A percentile compares a stretch with the other conserved stretches of the same genome.
These are phyloP conservation scores for Anomalospiza imberbis DNA, from an alignment of 2,797 vertebrate species.

Conservation along the genomic window DNA sequence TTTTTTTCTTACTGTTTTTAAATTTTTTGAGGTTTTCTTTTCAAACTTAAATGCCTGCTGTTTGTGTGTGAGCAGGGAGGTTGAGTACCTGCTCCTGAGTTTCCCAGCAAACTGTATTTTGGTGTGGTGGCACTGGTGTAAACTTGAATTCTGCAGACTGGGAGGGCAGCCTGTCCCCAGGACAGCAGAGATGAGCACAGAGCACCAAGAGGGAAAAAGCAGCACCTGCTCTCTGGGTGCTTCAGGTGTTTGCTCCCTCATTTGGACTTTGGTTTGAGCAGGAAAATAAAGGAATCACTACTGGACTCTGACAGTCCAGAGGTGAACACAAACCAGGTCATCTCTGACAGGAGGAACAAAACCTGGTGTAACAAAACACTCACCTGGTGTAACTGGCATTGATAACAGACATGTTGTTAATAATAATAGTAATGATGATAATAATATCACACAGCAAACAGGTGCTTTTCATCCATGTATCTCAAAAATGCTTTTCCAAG, in stretches of 20 bases:
- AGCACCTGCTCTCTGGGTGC: neutral
- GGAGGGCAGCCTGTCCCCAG: neutral
- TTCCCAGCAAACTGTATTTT: neutral
- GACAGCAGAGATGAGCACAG: neutral
- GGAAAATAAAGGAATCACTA: neutral
- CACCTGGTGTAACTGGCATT: neutral
- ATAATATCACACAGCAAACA: slow-evolving; percentile 27
- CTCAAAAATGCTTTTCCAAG: slow-evolving; percentile 30
- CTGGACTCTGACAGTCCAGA: neutral
- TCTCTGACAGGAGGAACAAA: neutral
- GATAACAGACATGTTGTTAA: neutral
- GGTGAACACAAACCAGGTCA: neutral
- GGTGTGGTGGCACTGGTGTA: neutral
- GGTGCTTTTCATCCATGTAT: slow-evolving; percentile 22
- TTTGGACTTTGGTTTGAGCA: neutral
- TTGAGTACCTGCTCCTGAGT: neutral
- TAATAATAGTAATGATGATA: slow-evolving; percentile 37
- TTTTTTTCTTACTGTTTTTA: neutral
- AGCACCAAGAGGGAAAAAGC: neutral
- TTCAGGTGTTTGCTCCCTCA: neutral
- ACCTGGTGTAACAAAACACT: neutral
- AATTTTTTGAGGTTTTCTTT: neutral
- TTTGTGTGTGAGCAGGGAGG: neutral
- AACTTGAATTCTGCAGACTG: neutral
- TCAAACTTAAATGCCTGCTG: neutral